Evolutionary conservation across 2,797 vertebrate species (phyloP), one percentile per base, ranked within the genome.

Genomic region (Lophius americanus): DNA sequence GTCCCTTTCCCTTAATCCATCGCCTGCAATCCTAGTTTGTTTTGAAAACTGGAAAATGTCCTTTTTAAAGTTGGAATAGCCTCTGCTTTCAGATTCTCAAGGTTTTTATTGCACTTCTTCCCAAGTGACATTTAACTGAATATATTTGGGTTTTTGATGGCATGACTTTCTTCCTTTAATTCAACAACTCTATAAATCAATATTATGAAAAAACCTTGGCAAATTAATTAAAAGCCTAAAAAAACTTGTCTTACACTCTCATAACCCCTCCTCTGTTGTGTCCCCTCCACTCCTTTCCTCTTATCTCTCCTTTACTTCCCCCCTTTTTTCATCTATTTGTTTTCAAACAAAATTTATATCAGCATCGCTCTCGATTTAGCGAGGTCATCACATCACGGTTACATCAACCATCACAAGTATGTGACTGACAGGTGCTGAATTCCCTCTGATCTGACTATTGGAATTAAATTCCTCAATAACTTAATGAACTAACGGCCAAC

Each of bases 401-500:
- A 55, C 46, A 83, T 83, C 78, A 68, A 76, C 81, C 75, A 78
- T 46, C 52, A 72, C 57, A 66, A 69, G 66, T 35, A 42, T 57
- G 57, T 66, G 56, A 70, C 75, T 74, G 69, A 58, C 60, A 52
- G 42, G 76, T 81, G 72, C 81, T 83, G 83, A 81, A 81, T 76
- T 79, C 79, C 74, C 71, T 79, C 60, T 60, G 42, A 62, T 71
- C 61, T 54, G 75, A 71, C 69, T 84, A 64, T 23, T 70, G 70
- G 85, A 72, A 84, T 83, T 74, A 83, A 60, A 67, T 72, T 58
- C 55, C 49, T 79, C 79, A 73, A 83, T 74, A 67, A 54, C 73
- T 72, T 61, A 76, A 69, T 59, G 50, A 63, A 70, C 55, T 39
- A 38, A 32, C 47, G 62, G 67, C 72, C 64, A 68, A 71, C 56